Evolutionary conservation across 2,888 invertebrate species (phyloP), one percentile per base, ranked within the genome.

Genomic region (Mimas tiliae): DNA sequence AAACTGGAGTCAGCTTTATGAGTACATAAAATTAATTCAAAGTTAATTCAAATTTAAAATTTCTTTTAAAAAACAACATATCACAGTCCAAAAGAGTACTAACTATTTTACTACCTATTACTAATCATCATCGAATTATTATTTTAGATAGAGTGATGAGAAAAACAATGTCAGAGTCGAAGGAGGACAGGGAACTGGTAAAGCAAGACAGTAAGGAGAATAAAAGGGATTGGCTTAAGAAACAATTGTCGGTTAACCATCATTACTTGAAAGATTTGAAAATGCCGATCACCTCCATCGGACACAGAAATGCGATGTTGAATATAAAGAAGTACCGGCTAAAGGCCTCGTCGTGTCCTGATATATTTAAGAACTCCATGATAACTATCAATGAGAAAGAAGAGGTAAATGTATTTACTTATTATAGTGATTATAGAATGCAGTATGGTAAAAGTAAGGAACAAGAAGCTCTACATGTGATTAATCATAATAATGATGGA

Each of bases 361-460:
- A 98, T 88, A 97, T 98, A 77, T 97, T 96, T 82, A 95, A 97
- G 76, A 97, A 97, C 83, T 97, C 97, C n/a, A 97, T 97, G 96
- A 96, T 97, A 62, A 97, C 97, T 3, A 95, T 98, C 64, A 95
- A 96, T 62, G 96, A 96, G 74, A 96, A 97, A 79, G 95, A 95
- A 79, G 96, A 97, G 94, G 97, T 97, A 1, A 6, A 16, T 38
- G 7, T 34, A 1, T 34, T 33, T 53, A 47, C 27, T 27, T 27
- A 27, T 27, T 27, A 27, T 27, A 27, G 27, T 27, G 27, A 27
- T 27, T 27, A 27, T 27, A 3, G 1, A 27, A 27, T 27, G 1
- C 27, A 27, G 4, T 27, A 27, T 27, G 27, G 4, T 27, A 27
- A 27, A 27, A 27, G 4, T 1, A 27, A 27, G 27, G 4, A 27